These are phyloP conservation scores for Glossophaga mutica DNA, from an alignment of 2,797 vertebrate genomes.

Conservation along the genomic window DNA sequence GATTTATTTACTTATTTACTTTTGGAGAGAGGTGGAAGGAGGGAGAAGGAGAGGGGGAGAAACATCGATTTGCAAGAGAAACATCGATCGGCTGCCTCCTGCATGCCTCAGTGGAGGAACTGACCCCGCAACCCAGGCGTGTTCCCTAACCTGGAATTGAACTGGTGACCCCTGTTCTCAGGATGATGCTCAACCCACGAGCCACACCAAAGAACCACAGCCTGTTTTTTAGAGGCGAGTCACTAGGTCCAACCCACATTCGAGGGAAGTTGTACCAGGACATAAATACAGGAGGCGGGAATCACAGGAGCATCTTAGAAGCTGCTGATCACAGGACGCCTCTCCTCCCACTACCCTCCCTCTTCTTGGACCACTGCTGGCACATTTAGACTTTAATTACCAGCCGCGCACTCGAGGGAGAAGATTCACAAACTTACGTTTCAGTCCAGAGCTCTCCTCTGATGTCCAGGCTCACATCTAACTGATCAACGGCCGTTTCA, in stretches of 20 bases:
- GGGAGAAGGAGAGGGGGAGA: too few relatives aligned
- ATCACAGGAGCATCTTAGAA: not conserved
- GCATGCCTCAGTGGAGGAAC: too few relatives aligned
- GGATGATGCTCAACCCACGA: not conserved
- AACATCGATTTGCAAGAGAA: too few relatives aligned
- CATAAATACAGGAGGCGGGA: not conserved
- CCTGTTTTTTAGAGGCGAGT: not conserved
- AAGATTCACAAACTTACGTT: not conserved
- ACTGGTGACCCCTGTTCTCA: not conserved
- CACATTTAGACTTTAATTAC: not conserved
- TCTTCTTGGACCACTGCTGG: not conserved
- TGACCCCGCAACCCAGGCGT: not conserved
- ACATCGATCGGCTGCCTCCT: too few relatives aligned
- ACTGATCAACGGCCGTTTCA: not conserved
- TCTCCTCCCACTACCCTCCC: not conserved
- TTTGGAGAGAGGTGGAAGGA: too few relatives aligned
- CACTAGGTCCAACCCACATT: not conserved
- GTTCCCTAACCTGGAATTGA: not conserved
- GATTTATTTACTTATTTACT: too few relatives aligned
- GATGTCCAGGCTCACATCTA: not conserved
- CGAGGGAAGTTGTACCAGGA: not conserved
- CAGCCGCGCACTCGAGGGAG: accelerated
- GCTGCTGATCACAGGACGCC: not conserved
- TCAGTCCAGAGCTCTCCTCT: not conserved
- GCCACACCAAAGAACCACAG: not conserved